Conservation (phyloP, 2,797 vertebrate genomes). For the Poecilia picta region DNA sequence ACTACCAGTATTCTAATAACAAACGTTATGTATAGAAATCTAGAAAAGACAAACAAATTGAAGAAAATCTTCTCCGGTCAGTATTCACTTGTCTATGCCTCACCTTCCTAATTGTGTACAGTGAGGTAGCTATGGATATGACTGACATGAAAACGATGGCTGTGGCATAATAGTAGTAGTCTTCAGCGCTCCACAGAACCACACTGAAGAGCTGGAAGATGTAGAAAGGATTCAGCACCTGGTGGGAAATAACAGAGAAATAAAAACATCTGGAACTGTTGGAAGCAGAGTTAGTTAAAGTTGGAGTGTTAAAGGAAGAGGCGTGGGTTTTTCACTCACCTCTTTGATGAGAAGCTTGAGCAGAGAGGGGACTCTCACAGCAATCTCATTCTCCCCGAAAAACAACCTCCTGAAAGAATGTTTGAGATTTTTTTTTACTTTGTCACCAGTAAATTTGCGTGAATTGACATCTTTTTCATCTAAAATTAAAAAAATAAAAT, state of each 20-base stretch:
- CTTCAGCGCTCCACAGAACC: conserved; percentile 89
- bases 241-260: conserved; percentile 13
- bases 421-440: background rate
- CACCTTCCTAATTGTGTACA: conserved; percentile 96
- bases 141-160: conserved; percentile 94
- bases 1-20: background rate
- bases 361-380: conserved; percentile 92
- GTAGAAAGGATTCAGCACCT: conserved; percentile 99
- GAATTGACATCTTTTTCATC: background rate
- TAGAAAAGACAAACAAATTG: background rate
- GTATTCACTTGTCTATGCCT: conserved; percentile 25
- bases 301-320: background rate
- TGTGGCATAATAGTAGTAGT: conserved; percentile 94
- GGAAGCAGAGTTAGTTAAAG: background rate
- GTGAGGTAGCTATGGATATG: conserved; percentile 93
- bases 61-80: background rate
- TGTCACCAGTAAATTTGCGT: too few relatives aligned
- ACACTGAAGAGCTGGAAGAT: conserved; percentile 99
- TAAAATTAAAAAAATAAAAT: background rate
- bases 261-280: background rate
- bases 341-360: conserved; percentile 94
- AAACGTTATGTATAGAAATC: background rate
- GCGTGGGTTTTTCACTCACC: conserved; percentile 75
- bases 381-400: conserved; percentile 93
- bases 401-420: conserved; percentile 83